Percentiles rank a stretch among this genome's conserved stretches.
Conservation (phyloP, 92 coral and sea anemone genomes). For the Umimayanthus chanpuru region DNA sequence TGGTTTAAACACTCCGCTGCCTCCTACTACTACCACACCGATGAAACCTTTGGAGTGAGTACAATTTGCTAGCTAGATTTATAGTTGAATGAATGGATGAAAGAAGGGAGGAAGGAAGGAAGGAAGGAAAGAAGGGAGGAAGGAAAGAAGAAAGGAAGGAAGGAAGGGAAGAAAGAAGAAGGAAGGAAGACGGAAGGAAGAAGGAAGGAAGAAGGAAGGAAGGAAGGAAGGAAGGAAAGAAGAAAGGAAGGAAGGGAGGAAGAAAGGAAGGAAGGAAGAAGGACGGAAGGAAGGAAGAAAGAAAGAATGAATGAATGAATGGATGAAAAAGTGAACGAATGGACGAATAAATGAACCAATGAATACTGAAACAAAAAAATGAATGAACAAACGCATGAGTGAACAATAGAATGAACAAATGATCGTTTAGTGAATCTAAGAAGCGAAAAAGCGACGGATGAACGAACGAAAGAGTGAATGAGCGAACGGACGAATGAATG, state of each 20-base stretch:
- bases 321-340: no score
- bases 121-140: not conserved
- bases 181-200: no score
- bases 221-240: no score
- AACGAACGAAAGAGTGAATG: no score
- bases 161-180: no score
- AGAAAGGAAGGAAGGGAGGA: no score
- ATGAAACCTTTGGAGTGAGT: conserved; percentile 34
- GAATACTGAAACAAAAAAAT: not conserved
- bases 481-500: no score
- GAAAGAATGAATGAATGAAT: not conserved
- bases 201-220: no score
- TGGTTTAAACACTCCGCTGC: conserved; percentile 9
- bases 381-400: not conserved
- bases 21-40: not conserved
- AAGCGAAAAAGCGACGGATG: no score
- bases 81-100: not conserved
- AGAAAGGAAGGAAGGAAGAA: not conserved
- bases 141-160: no score
- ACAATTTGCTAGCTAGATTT: not conserved
- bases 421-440: no score
- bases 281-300: no score
- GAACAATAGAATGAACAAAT: not conserved
- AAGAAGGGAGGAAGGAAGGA: not conserved
- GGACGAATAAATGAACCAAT: not conserved